phyloP scores from a whole-genome alignment of 1,140 invertebrate species.

The Uloborus diversus region DNA sequence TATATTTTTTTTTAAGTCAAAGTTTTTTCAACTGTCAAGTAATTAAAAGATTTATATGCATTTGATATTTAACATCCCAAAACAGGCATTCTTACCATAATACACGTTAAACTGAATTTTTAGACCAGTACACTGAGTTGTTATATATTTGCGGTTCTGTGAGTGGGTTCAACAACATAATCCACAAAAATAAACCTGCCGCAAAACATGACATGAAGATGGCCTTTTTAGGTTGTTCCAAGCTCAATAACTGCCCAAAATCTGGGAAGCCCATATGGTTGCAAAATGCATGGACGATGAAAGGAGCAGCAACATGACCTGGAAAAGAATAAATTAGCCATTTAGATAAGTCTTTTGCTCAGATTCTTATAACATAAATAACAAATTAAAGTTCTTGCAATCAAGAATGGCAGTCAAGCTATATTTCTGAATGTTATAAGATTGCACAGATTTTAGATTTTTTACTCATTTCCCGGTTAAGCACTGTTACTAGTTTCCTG shows the following conservation, averaged over 20 bases:
- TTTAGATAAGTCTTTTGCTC: too few species aligned
- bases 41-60: background rate
- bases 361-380: too few species aligned
- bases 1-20: background rate
- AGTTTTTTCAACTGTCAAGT: background rate
- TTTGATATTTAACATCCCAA: background rate
- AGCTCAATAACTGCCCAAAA: slow-evolving; percentile 78
- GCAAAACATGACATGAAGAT: slow-evolving; percentile 75
- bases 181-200: slow-evolving; percentile 80
- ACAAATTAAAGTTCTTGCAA: too few species aligned
- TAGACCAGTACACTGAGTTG: slow-evolving; percentile 67
- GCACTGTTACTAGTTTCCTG: too few species aligned
- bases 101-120: too few species aligned
- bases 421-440: too few species aligned
- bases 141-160: slow-evolving; percentile 81
- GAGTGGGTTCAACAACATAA: slow-evolving; percentile 77
- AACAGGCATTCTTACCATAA: too few species aligned
- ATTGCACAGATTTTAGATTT: too few species aligned
- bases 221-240: slow-evolving; percentile 73
- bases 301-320: slow-evolving; percentile 89
- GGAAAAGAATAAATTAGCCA: slow-evolving; percentile 64
- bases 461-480: too few species aligned
- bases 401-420: too few species aligned
- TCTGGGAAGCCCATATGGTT: slow-evolving; percentile 97
- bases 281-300: slow-evolving; percentile 91